Conservation (phyloP, 2,888 invertebrate species). For the Nineta flava region DNA sequence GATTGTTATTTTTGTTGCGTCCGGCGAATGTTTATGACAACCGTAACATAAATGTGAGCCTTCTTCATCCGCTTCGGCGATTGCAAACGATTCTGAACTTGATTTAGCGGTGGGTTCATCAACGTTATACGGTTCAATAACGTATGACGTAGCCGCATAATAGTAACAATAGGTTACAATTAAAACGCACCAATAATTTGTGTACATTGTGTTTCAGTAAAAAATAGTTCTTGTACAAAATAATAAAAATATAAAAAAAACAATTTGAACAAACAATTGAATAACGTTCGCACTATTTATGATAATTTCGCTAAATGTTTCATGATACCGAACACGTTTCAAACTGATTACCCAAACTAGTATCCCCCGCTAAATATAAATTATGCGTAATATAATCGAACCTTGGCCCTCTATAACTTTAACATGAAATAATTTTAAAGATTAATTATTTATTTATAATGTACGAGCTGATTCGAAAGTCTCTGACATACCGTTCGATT, state of each 20-base stretch:
- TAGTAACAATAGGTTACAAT: no score
- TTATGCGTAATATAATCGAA: conserved; percentile 2
- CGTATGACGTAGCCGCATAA: neutral
- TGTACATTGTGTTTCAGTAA: neutral
- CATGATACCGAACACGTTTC: neutral
- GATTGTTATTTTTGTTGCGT: conserved; percentile 11
- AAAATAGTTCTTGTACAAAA: no score
- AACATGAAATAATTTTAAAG: no score
- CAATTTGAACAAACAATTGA: no score
- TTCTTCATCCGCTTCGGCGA: neutral
- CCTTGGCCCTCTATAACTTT: conserved; percentile 3
- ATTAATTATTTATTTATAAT: no score
- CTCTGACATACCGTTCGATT: no score
- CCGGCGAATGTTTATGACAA: conserved; percentile 2
- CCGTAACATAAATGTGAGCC: conserved; percentile 2
- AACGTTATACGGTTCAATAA: neutral
- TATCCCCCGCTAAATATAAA: conserved; percentile 1
- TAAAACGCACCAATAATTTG: no score
- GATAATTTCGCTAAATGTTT: neutral
- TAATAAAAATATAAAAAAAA: no score
- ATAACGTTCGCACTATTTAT: neutral
- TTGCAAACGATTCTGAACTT: neutral
- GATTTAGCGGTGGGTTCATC: neutral
- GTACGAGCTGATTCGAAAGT: no score
- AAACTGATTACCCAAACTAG: neutral